These are phyloP conservation scores for Actenoides hombroni DNA, from an alignment of 2,113 vertebrate genomes.

Conservation along the genomic window DNA sequence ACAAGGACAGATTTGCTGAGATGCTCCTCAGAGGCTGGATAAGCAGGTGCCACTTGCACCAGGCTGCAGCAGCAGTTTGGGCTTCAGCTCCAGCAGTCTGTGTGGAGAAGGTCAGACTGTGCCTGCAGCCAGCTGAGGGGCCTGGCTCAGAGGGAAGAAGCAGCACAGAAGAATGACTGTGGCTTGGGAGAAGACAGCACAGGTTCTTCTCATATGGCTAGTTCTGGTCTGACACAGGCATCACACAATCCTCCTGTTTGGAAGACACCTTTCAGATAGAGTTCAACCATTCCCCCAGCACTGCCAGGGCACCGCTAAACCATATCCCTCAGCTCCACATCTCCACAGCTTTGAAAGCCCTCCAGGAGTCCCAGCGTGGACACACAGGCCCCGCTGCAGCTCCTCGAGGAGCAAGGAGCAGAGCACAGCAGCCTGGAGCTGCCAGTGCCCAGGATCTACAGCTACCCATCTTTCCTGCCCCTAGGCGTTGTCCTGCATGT, in stretches of 20 bases:
- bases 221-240: no score
- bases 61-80: background rate
- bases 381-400: rapidly evolving
- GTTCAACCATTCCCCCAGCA: no score
- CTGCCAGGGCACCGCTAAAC: no score
- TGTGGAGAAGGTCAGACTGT: background rate
- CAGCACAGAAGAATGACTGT: background rate
- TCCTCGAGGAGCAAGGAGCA: background rate
- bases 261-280: no score
- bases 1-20: background rate
- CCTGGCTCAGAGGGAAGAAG: no score
- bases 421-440: background rate
- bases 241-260: no score
- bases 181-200: background rate
- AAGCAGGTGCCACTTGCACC: no score
- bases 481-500: no score
- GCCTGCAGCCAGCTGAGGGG: background rate
- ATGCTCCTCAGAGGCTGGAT: background rate
- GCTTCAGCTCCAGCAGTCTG: background rate
- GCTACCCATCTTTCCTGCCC: background rate
- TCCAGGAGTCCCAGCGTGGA: background rate
- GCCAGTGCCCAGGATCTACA: background rate
- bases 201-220: background rate
- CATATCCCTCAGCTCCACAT: background rate
- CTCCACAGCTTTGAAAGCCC: background rate